These are phyloP conservation scores for Isichthys henryi DNA, from an alignment of 2,113 vertebrate genomes.

Conservation along the genomic window DNA sequence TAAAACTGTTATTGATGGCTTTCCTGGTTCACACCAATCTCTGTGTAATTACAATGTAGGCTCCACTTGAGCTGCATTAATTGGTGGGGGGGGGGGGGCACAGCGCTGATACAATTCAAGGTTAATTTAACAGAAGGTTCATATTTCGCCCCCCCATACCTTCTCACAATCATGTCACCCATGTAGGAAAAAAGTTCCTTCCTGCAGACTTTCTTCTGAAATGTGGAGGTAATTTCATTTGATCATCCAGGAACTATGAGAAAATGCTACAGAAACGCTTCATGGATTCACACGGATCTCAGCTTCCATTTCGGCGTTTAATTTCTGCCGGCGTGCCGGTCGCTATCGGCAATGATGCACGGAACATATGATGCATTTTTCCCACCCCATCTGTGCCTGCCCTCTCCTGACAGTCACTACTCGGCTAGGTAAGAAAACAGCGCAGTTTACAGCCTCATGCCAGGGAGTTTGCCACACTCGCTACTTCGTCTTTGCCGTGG, in stretches of 20 bases:
- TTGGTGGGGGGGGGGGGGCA: slow-evolving; percentile 10
- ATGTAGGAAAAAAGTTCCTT: background rate
- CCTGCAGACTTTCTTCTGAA: background rate
- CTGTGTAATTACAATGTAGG: slow-evolving; percentile 17
- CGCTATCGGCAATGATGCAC: background rate
- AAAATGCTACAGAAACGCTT: background rate
- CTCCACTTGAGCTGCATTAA: slow-evolving; percentile 18
- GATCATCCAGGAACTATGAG: background rate
- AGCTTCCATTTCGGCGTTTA: background rate
- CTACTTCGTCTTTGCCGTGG: background rate
- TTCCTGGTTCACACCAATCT: slow-evolving; percentile 5
- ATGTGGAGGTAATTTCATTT: slow-evolving; percentile 1
- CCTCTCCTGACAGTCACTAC: background rate
- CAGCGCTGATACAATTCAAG: slow-evolving; percentile 4
- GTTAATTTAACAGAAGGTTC: slow-evolving; percentile 4
- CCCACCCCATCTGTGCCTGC: background rate
- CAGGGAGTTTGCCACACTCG: background rate
- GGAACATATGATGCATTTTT: background rate
- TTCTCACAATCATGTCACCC: background rate
- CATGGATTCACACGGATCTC: background rate
- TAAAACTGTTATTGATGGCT: slow-evolving; percentile 28
- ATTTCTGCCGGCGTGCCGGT: background rate
- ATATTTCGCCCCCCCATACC: background rate
- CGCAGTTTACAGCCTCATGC: background rate
- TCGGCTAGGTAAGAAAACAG: background rate